Evolutionary conservation across 2,797 vertebrate species (phyloP), one percentile per base, ranked within the genome.

Genomic region (Poeciliopsis infans): DNA sequence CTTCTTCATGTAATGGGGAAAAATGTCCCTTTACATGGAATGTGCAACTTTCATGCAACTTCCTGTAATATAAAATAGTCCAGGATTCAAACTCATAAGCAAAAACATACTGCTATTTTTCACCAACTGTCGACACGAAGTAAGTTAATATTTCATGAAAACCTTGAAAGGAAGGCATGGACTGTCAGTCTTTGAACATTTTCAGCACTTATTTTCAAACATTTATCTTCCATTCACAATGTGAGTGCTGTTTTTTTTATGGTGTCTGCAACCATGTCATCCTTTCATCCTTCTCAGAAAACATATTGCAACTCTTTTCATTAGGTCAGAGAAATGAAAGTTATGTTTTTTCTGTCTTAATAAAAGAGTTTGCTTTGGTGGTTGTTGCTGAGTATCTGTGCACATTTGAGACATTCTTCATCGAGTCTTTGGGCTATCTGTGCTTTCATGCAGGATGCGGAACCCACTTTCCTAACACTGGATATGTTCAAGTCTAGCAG

Each of bases 401-500:
- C 57, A n/a, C 47, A 46, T 33, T 81, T 75, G 74, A 70, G 49
- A 61, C 76, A 77, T 77, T 55, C n/a, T 59, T 75, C 49, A 71
- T 39, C 78, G 64, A 74, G 25, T 78, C 51, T 77, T 80, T 47
- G 76, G 36, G 82, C 72, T 77, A 79, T 85, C 78, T 80, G 79
- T 80, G 76, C 68, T 57, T 86, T 75, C 72, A 59, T 75, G 80
- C 78, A 87, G 57, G 57, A 85, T 83, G 80, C 59, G 83, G 66
- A 75, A 76, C 83, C 90, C 77, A 83, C 81, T 90, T 88, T 90
- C 78, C 83, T 82, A 87, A 87, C 81, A 75, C 83, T 79, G 83
- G 79, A 77, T 86, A 86, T 86, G 84, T 93, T 88, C 87, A 92
- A 91, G 90, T 90, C 88, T 85, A 91, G 86, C 89, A 93, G 92